Conservation (phyloP, 2,113 vertebrate species). For the Puntigrus tetrazona region DNA sequence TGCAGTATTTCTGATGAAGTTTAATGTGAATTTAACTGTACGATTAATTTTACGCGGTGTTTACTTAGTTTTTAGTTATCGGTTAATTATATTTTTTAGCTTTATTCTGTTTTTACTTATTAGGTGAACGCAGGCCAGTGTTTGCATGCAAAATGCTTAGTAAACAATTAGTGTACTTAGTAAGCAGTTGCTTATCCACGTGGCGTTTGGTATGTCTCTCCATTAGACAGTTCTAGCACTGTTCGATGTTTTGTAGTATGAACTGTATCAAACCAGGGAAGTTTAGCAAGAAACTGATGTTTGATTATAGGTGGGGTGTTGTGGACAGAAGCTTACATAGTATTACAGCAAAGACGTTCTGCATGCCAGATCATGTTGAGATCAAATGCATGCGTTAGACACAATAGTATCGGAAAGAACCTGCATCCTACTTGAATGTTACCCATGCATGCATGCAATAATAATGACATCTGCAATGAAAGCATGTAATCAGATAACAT, state of each 20-base stretch:
- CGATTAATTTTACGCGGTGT: neutral
- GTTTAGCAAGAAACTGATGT: slow-evolving; percentile 3
- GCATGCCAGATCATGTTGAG: slow-evolving; percentile 35
- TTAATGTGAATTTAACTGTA: too few species aligned
- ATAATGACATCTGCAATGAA: slow-evolving; percentile 10
- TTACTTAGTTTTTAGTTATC: neutral
- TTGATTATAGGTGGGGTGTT: slow-evolving; percentile 13
- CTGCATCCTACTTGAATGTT: neutral
- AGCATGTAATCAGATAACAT: neutral
- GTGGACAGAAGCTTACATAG: slow-evolving; percentile 39
- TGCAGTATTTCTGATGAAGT: neutral
- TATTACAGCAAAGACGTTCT: slow-evolving; percentile 17
- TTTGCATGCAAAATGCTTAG: neutral
- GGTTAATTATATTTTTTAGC: neutral
- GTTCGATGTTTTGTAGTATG: neutral
- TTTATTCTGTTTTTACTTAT: neutral
- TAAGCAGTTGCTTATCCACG: neutral
- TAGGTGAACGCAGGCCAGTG: neutral
- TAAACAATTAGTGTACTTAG: too few species aligned
- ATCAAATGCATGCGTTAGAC: slow-evolving; percentile 10
- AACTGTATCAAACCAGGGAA: slow-evolving; percentile 16
- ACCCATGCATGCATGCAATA: neutral
- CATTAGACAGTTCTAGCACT: neutral
- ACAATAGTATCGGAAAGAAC: neutral
- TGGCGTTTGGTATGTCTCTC: neutral